Conservation (phyloP, 2,113 vertebrate genomes). For the Grallaria varia region DNA sequence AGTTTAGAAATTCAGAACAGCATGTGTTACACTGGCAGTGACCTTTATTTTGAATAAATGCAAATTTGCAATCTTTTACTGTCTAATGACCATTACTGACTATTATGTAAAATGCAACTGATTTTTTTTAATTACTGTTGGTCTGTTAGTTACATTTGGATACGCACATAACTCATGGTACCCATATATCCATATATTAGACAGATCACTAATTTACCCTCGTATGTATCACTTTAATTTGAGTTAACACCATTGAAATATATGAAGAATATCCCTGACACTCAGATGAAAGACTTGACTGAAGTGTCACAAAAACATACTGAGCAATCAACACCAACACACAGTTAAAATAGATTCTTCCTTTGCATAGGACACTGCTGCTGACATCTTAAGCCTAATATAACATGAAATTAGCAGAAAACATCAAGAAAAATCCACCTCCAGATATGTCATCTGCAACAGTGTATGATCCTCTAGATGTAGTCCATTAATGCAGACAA, state of each 20-base stretch:
- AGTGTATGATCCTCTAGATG: not conserved
- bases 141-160: not conserved
- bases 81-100: not conserved
- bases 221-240: not conserved
- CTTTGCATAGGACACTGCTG: slow-evolving; percentile 29
- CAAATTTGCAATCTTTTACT: not conserved
- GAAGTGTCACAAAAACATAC: not conserved
- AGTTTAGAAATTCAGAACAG: not conserved
- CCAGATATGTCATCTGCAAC: slow-evolving; percentile 1
- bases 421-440: slow-evolving; percentile 49
- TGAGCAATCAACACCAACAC: slow-evolving; percentile 48
- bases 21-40: not conserved
- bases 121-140: not conserved
- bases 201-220: not conserved
- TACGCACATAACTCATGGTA: not conserved
- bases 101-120: not conserved
- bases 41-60: not conserved
- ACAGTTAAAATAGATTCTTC: slow-evolving; percentile 22
- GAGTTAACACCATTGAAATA: not conserved
- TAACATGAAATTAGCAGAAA: slow-evolving; percentile 51
- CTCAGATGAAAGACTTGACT: slow-evolving; percentile 23
- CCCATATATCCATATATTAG: not conserved
- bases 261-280: slow-evolving; percentile 5
- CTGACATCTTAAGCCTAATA: slow-evolving; percentile 24
- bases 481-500: not conserved